A percentile compares a stretch with the other conserved stretches of the same genome.
phyloP scores from a whole-genome alignment of 1,140 invertebrate species.

The Eueides isabella region DNA sequence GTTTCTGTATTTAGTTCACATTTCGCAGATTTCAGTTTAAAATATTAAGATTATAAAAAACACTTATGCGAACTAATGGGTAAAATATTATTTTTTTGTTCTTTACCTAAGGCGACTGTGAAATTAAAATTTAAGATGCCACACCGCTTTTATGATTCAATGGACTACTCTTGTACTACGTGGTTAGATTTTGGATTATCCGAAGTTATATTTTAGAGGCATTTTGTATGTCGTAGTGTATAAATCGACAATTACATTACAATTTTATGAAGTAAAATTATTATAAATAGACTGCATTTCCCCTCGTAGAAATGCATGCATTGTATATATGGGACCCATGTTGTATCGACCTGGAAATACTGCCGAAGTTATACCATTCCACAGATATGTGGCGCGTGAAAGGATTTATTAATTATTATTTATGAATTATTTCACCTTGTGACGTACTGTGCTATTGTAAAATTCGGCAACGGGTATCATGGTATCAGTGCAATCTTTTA shows the following conservation, averaged over 20 bases:
- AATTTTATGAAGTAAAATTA: too few species aligned
- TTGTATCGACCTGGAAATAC: too few species aligned
- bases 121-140: constrained; percentile 6
- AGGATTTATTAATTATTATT: too few species aligned
- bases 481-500: too few species aligned
- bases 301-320: too few species aligned
- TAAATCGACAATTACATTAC: neutral
- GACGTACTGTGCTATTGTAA: too few species aligned
- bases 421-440: too few species aligned
- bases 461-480: too few species aligned
- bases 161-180: neutral
- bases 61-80: neutral
- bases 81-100: neutral
- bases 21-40: neutral
- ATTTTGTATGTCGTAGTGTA: neutral
- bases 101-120: neutral
- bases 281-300: too few species aligned
- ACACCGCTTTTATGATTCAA: neutral
- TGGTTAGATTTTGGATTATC: neutral
- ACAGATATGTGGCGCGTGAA: too few species aligned
- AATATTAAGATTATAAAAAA: neutral
- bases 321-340: too few species aligned
- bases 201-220: neutral
- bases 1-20: constrained; percentile 5
- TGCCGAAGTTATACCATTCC: too few species aligned